Evolutionary conservation across 2,797 vertebrate genomes (phyloP).

Genomic region (Okamejei kenojei): DNA sequence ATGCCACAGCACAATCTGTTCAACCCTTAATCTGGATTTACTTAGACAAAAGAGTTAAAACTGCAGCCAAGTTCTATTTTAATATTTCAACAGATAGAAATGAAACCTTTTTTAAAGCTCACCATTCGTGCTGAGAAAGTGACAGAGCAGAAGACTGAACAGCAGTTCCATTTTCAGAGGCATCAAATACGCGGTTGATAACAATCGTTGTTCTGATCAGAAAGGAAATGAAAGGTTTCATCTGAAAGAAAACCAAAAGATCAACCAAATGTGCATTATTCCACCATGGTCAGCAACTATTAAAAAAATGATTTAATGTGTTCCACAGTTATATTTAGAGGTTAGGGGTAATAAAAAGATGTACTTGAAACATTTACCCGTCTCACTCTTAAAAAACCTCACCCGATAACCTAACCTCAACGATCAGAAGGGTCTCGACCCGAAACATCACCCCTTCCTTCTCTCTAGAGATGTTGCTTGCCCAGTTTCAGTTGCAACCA

Average conservation of each 20-base stretch:
- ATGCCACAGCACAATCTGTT: neutral
- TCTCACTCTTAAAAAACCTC: neutral
- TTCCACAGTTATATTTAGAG: neutral
- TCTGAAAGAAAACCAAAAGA: neutral
- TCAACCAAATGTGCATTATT: neutral
- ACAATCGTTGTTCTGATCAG: slow-evolving; percentile 3
- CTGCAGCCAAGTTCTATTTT: neutral
- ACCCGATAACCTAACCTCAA: neutral
- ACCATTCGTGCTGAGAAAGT: slow-evolving; percentile 14
- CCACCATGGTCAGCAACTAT: neutral
- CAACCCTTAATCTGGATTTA: neutral
- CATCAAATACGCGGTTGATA: neutral
- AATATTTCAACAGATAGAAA: neutral
- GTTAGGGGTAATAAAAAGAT: neutral
- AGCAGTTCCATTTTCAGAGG: neutral
- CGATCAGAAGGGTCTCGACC: too few species aligned
- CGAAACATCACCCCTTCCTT: too few species aligned
- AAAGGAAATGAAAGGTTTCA: neutral
- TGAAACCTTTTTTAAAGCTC: slow-evolving; percentile 11
- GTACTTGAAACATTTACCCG: neutral
- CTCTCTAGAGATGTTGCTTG: too few species aligned
- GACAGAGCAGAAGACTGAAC: neutral
- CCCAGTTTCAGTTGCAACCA: too few species aligned
- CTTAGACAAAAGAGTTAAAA: neutral
- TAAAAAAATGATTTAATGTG: neutral